Conservation (phyloP, 2,113 vertebrate species). For the Fukomys damarensis region DNA sequence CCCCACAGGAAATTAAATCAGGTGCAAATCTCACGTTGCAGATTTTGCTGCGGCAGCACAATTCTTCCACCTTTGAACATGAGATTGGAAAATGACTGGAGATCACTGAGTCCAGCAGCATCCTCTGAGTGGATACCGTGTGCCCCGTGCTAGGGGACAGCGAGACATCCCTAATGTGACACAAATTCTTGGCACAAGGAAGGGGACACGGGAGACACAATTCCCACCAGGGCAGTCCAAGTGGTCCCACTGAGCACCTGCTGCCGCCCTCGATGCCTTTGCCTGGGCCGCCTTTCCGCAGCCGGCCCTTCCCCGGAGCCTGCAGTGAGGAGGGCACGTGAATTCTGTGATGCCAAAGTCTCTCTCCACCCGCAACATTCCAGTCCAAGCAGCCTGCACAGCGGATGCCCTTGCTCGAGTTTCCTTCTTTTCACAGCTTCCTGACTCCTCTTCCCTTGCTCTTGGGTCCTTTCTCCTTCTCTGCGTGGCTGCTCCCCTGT, state of each 20-base stretch:
- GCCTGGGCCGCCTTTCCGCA: fast-evolving
- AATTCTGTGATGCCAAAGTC: neutral
- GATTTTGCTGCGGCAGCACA: neutral
- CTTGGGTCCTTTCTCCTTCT: neutral
- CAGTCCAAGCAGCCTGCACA: fast-evolving
- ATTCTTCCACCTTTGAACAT: neutral
- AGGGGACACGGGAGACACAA: neutral
- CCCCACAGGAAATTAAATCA: neutral
- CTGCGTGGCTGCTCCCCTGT: neutral
- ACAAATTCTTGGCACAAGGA: neutral
- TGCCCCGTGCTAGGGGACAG: fast-evolving
- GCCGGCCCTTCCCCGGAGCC: no score
- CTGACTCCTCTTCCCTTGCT: no score
- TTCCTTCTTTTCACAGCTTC: neutral
- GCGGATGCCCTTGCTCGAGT: neutral
- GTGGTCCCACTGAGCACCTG: fast-evolving
- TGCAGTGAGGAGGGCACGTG: neutral
- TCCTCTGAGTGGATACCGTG: neutral
- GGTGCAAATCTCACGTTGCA: fast-evolving
- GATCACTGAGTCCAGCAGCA: neutral
- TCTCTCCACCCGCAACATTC: neutral
- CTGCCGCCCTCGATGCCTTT: fast-evolving
- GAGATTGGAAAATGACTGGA: neutral
- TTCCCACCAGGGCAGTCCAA: fast-evolving
- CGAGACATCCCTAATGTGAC: fast-evolving